Percentiles rank a stretch among this genome's conserved stretches.
These are phyloP conservation scores for Cynopterus sphinx DNA, from an alignment of 2,797 vertebrate species.

Conservation along the genomic window DNA sequence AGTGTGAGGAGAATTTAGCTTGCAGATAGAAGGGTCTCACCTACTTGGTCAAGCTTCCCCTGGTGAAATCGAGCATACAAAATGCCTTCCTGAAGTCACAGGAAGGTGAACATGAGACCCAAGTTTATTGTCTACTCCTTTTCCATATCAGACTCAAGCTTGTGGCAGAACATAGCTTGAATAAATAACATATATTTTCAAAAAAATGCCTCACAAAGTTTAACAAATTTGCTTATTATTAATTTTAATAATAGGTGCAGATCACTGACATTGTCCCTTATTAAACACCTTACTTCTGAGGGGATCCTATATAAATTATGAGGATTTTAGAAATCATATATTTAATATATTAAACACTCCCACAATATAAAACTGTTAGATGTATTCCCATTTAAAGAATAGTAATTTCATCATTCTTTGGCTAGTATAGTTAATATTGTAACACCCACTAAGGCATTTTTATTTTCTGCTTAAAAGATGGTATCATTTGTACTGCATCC, in stretches of 20 bases:
- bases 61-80: conserved; percentile 89
- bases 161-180: conserved; percentile 64
- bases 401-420: neutral
- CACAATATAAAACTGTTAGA: neutral
- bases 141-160: conserved; percentile 90
- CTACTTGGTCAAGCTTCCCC: conserved; percentile 89
- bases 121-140: conserved; percentile 84
- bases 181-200: conserved; percentile 70
- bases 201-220: neutral
- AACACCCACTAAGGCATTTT: neutral
- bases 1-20: conserved; percentile 65
- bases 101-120: conserved; percentile 50
- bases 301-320: neutral
- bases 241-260: neutral
- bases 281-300: neutral
- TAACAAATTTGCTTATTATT: neutral
- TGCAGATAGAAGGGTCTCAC: conserved; percentile 88
- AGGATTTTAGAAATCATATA: neutral
- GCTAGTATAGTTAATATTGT: neutral
- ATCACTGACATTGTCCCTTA: neutral
- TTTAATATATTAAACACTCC: neutral
- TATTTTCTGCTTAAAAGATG: neutral
- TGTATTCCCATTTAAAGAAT: neutral
- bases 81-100: conserved; percentile 89
- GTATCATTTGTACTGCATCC: neutral